These are phyloP conservation scores for Anguilla anguilla DNA, from an alignment of 2,797 vertebrate genomes.

Conservation along the genomic window DNA sequence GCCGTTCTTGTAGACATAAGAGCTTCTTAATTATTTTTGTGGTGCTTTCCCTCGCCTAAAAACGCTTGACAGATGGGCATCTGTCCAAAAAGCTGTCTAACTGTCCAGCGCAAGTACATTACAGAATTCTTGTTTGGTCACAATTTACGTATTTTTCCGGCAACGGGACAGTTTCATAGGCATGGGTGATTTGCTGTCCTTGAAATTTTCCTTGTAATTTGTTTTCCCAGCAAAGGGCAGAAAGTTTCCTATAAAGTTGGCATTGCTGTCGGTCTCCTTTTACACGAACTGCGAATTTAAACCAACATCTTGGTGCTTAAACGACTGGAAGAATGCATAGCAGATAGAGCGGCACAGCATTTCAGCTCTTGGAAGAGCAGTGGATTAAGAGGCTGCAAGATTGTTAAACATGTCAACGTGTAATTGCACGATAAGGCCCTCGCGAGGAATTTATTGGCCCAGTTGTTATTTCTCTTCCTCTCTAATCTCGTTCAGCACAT, in stretches of 20 bases:
- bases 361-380: constrained; percentile 85
- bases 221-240: constrained; percentile 20
- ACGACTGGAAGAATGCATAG: constrained; percentile 67
- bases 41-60: not conserved
- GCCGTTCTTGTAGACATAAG: not conserved
- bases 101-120: not conserved
- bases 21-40: constrained; percentile 22
- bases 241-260: constrained; percentile 27
- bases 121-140: not conserved
- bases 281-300: constrained; percentile 44
- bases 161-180: not conserved
- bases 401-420: constrained; percentile 99
- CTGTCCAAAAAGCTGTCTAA: not conserved
- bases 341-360: constrained; percentile 78
- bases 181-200: not conserved
- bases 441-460: constrained; percentile 99
- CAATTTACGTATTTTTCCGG: not conserved
- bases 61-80: constrained; percentile 1
- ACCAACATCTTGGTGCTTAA: constrained; percentile 46
- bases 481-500: constrained; percentile 99
- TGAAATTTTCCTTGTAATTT: constrained; percentile 6
- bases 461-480: constrained; percentile 97
- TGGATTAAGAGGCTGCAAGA: constrained; percentile 99
- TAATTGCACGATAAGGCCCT: constrained; percentile 99
- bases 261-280: constrained; percentile 38